A percentile compares a stretch with the other conserved stretches of the same genome.
Evolutionary conservation across 2,797 vertebrate genomes (phyloP).

Genomic region (Smutsia temminckii): DNA sequence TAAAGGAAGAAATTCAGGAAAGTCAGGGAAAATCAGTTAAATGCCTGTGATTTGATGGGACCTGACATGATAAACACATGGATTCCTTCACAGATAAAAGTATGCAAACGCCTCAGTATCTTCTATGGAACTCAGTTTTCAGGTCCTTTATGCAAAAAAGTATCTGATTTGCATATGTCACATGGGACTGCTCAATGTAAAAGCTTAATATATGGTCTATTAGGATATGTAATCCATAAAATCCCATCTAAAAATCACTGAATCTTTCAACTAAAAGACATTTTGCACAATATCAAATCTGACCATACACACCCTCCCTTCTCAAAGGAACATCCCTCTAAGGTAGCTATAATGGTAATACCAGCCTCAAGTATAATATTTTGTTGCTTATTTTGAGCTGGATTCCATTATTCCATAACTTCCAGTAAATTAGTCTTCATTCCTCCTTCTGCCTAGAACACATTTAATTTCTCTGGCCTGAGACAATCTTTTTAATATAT

Average conservation of each 20-base stretch:
- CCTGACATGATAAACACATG: neutral
- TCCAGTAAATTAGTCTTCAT: neutral
- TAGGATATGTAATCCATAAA: neutral
- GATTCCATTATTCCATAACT: neutral
- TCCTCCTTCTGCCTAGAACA: neutral
- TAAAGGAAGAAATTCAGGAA: neutral
- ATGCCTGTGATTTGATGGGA: neutral
- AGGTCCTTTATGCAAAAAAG: neutral
- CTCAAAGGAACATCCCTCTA: neutral
- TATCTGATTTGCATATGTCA: neutral
- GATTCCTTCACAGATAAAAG: neutral
- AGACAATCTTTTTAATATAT: neutral
- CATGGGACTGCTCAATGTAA: neutral
- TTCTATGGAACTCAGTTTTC: neutral
- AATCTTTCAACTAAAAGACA: neutral
- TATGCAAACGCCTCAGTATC: neutral
- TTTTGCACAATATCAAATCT: neutral
- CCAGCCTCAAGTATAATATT: neutral
- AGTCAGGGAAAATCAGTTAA: neutral
- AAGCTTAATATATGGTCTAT: neutral
- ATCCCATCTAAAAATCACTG: neutral
- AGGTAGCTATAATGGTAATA: neutral
- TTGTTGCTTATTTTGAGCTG: neutral
- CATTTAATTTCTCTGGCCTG: neutral
- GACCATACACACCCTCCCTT: neutral